These are phyloP conservation scores for Helarctos malayanus DNA, from an alignment of 2,797 vertebrate species.

Conservation along the genomic window DNA sequence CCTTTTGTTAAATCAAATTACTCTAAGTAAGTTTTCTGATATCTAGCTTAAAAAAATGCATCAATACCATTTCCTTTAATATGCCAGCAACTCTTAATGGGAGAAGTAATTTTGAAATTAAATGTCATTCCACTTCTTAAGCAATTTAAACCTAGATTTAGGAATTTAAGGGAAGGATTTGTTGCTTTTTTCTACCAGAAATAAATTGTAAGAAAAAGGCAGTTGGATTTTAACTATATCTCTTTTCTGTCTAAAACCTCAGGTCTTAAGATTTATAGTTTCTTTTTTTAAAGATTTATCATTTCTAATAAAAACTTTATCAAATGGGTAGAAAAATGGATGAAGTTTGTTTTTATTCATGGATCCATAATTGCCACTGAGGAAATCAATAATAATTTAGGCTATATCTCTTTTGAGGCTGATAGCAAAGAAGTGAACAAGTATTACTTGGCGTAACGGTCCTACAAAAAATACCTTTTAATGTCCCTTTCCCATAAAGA, in stretches of 20 bases:
- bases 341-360: conserved; percentile 58
- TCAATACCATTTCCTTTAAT: conserved; percentile 60
- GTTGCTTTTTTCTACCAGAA: conserved; percentile 28
- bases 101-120: conserved; percentile 67
- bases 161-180: conserved; percentile 29
- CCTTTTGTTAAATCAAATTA: conserved; percentile 63
- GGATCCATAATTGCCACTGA: background rate
- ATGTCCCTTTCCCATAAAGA: conserved; percentile 44
- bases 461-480: background rate
- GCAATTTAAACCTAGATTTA: conserved; percentile 62
- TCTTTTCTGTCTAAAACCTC: conserved; percentile 42
- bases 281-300: conserved; percentile 61
- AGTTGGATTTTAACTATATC: conserved; percentile 25
- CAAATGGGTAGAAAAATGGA: conserved; percentile 38
- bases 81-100: conserved; percentile 40
- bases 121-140: conserved; percentile 69
- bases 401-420: conserved; percentile 31
- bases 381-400: conserved; percentile 43
- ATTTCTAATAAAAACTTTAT: conserved; percentile 62
- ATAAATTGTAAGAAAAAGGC: conserved; percentile 61
- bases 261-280: conserved; percentile 65
- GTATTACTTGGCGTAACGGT: conserved; percentile 16
- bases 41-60: conserved; percentile 51
- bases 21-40: conserved; percentile 63
- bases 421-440: conserved; percentile 48